phyloP scores from a whole-genome alignment of 2,797 vertebrate genomes.

The Menidia menidia region DNA sequence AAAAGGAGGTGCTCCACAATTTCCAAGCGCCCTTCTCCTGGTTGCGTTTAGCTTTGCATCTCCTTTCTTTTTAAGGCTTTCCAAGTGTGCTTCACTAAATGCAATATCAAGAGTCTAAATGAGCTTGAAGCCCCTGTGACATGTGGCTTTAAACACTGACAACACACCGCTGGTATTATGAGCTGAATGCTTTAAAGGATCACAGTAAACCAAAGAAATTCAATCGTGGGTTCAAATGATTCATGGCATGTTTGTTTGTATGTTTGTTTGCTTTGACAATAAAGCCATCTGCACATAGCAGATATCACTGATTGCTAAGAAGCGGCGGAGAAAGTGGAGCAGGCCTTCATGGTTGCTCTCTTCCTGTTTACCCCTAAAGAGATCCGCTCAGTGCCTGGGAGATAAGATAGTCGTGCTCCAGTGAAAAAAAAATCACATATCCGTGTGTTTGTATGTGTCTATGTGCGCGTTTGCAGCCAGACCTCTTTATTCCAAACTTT shows the following conservation, averaged over 20 bases:
- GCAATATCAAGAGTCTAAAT: slow-evolving; percentile 19
- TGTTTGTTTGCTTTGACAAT: background rate
- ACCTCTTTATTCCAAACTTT: slow-evolving; percentile 23
- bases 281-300: background rate
- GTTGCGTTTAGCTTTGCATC: slow-evolving; percentile 20
- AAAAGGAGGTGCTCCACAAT: slow-evolving; percentile 24
- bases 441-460: slow-evolving; percentile 10
- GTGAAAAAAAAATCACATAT: slow-evolving; percentile 1
- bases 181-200: slow-evolving; percentile 1
- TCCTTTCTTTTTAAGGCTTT: slow-evolving; percentile 15
- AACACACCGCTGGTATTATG: background rate
- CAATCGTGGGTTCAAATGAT: slow-evolving; percentile 1
- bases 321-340: slow-evolving; percentile 39
- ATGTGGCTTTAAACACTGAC: background rate
- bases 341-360: slow-evolving; percentile 6
- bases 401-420: slow-evolving; percentile 52
- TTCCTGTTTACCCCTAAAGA: slow-evolving; percentile 65
- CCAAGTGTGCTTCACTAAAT: slow-evolving; percentile 1
- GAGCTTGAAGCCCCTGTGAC: background rate
- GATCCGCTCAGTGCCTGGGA: slow-evolving; percentile 36
- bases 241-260: background rate
- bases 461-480: slow-evolving; percentile 10
- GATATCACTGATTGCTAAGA: slow-evolving; percentile 11
- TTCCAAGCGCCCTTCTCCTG: slow-evolving; percentile 26
- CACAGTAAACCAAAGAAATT: background rate